Percentiles rank a stretch among this genome's conserved stretches.
Evolutionary conservation across 1,140 invertebrate genomes (phyloP).

Genomic region (Eueides isabella): DNA sequence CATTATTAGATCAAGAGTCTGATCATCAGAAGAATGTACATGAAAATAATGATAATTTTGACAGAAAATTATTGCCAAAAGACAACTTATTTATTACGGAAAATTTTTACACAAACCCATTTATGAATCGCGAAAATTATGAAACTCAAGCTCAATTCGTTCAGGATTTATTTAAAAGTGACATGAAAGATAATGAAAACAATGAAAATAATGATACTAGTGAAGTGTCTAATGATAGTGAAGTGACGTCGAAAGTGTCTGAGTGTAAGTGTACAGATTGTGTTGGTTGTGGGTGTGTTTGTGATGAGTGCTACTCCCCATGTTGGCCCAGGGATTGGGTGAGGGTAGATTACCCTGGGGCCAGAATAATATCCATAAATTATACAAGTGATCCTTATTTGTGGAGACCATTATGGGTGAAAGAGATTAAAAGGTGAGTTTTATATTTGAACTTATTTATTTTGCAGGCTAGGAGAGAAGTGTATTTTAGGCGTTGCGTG

Average conservation of each 20-base stretch:
- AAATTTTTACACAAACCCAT: conserved; percentile 66
- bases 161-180: conserved; percentile 59
- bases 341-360: conserved; percentile 85
- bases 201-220: not conserved
- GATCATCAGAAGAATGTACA: not conserved
- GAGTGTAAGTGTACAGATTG: conserved; percentile 51
- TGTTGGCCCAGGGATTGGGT: conserved; percentile 89
- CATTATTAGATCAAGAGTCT: not conserved
- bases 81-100: conserved; percentile 66
- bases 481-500: no score
- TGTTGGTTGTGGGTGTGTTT: conserved; percentile 70
- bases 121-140: conserved; percentile 61
- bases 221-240: conserved; percentile 2
- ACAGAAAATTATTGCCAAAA: conserved; percentile 44
- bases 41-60: not conserved
- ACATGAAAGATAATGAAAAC: conserved; percentile 34
- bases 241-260: conserved; percentile 23
- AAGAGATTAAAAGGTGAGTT: conserved; percentile 83
- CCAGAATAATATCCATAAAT: conserved; percentile 86
- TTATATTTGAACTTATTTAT: not conserved
- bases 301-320: conserved; percentile 79
- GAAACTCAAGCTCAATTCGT: conserved; percentile 72
- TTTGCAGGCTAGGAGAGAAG: no score
- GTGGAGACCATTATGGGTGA: conserved; percentile 87
- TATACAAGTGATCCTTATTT: conserved; percentile 87